A percentile compares a stretch with the other conserved stretches of the same genome.
These are phyloP conservation scores for Actinernus sp. DNA, from an alignment of 92 coral and sea anemone genomes.

Conservation along the genomic window DNA sequence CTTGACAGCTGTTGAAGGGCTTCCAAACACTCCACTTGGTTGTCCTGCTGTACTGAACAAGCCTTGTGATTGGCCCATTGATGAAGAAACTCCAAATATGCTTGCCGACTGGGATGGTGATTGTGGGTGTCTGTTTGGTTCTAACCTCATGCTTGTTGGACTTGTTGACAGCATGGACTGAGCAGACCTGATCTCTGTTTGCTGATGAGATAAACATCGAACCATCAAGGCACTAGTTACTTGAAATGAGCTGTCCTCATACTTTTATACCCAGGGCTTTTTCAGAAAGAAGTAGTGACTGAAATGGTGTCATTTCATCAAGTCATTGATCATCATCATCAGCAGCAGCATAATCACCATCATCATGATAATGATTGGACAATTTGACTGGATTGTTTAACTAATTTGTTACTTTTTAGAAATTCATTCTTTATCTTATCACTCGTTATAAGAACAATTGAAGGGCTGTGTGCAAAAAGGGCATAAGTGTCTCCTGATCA, in stretches of 20 bases:
- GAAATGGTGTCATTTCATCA: too few species aligned
- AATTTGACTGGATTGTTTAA: too few species aligned
- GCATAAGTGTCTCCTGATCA: too few species aligned
- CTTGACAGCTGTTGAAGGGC: conserved; percentile 6
- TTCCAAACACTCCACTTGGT: conserved; percentile 50
- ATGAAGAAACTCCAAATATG: conserved; percentile 2
- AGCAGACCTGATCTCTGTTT: conserved; percentile 40
- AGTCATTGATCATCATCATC: too few species aligned
- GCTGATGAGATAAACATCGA: conserved; percentile 8
- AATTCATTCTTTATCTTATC: too few species aligned
- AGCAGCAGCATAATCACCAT: too few species aligned
- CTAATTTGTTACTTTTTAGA: too few species aligned
- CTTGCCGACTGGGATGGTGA: conserved; percentile 16
- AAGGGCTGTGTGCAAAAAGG: too few species aligned
- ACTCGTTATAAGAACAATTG: too few species aligned
- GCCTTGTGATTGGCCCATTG: conserved; percentile 34
- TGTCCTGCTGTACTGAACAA: conserved; percentile 43
- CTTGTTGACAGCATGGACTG: neutral
- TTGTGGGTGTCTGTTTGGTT: conserved; percentile 1
- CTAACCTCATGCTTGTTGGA: conserved; percentile 1
- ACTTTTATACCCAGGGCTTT: too few species aligned
- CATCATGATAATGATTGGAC: too few species aligned
- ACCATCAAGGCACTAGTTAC: neutral
- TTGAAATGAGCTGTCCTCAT: neutral
- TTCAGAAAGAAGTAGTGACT: too few species aligned